A percentile compares a stretch with the other conserved stretches of the same genome.
phyloP scores from a whole-genome alignment of 2,797 vertebrate genomes.

The Silurus lanzhouensis region DNA sequence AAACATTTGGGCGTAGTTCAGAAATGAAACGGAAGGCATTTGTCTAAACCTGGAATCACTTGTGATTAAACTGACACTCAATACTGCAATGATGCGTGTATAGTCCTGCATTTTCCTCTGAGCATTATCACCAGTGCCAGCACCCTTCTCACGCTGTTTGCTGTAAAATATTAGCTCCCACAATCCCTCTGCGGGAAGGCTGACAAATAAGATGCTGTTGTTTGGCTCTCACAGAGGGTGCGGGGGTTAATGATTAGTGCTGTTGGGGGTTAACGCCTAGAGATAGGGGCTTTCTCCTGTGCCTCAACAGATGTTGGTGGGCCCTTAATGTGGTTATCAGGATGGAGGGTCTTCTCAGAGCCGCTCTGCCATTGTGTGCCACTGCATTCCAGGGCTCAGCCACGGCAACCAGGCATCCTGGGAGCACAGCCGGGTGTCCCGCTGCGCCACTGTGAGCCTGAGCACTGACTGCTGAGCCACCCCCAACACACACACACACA shows the following conservation, averaged over 20 bases:
- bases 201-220: slow-evolving; percentile 95
- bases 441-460: slow-evolving; percentile 77
- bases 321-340: slow-evolving; percentile 99
- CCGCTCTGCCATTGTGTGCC: slow-evolving; percentile 83
- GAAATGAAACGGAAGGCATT: slow-evolving; percentile 5
- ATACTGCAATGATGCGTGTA: slow-evolving; percentile 6
- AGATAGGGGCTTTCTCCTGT: slow-evolving; percentile 89
- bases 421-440: slow-evolving; percentile 73
- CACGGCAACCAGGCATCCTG: slow-evolving; percentile 88
- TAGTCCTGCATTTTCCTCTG: slow-evolving; percentile 44
- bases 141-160: slow-evolving; percentile 90
- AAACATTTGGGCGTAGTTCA: not conserved
- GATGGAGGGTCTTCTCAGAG: slow-evolving; percentile 89
- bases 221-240: slow-evolving; percentile 85
- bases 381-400: slow-evolving; percentile 84
- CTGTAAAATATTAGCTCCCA: slow-evolving; percentile 86
- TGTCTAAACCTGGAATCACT: not conserved
- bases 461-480: slow-evolving; percentile 74
- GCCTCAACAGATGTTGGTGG: slow-evolving; percentile 95
- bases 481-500: slow-evolving; percentile 45
- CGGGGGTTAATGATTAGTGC: slow-evolving; percentile 95
- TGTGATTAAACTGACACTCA: slow-evolving; percentile 1
- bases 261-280: slow-evolving; percentile 91
- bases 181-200: slow-evolving; percentile 76
- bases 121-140: slow-evolving; percentile 34